Base-by-base conservation (phyloP, 2,888 invertebrate genomes). In the Cerastis rubricosa region DNA sequence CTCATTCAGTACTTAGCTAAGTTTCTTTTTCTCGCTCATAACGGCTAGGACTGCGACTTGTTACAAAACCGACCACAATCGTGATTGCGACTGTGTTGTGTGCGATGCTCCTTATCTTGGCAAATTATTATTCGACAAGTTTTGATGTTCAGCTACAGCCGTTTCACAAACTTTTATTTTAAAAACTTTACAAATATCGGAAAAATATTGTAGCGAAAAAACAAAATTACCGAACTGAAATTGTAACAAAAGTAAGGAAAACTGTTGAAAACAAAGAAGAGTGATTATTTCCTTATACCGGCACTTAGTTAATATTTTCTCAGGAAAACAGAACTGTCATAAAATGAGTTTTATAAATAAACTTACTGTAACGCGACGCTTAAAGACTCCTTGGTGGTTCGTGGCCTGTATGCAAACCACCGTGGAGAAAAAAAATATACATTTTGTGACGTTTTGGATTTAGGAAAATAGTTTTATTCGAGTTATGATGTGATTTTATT, bases 181-280 rank as follows among this genome's bases (percentile, higher is more conserved):
- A 2, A 61, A 74, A 74, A 74, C 74, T 74, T 73, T 43, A 25
- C 61, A 49, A 49, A 61, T 61, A 74, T 43, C 3, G 29, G 12
- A 1, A 29, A 61, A 43, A 51, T 29, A 49, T n/a, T 22, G 7
- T n/a, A 3, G 1, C 29, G 3, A n/a, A 40, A 57, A 17, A 17
- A 40, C 12, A 71, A 67, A 51, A 43, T 17, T n/a, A n/a, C 2
- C 11, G 0, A 72, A 45, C 8, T 29, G 29, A 35, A 29, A 12
- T n/a, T 29, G 17, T 29, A 14, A 35, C 51, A 59, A n/a, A 73
- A 17, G 35, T 35, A 70, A 43, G 7, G 17, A 6, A 5, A 12
- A 19, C 9, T 2, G 57, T 9, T 35, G 8, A 57, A 72, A 73
- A 57, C 72, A 57, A 57, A 73, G 73, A 73, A 72, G 8, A 57